These are phyloP conservation scores for Patiria pectinifera DNA, from an alignment of 53 echinoderm and acorn worm genomes.

Conservation along the genomic window DNA sequence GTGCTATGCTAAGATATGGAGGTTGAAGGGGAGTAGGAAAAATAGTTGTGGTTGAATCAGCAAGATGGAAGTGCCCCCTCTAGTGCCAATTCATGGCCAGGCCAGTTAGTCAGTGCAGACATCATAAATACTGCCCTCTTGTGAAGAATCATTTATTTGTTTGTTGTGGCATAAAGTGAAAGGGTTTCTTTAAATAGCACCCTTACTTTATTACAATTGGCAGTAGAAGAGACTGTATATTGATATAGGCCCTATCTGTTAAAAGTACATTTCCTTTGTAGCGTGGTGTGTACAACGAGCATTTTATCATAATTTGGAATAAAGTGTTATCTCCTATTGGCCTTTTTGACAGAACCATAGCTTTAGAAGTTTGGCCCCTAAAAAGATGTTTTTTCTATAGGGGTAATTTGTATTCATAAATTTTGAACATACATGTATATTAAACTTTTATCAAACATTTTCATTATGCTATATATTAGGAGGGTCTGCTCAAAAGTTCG, in stretches of 20 bases:
- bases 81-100: background rate
- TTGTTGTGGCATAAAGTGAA: background rate
- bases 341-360: too few relatives aligned
- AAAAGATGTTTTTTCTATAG: too few relatives aligned
- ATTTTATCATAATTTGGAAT: too few relatives aligned
- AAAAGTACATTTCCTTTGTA: too few relatives aligned
- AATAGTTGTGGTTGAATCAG: background rate
- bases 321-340: too few relatives aligned
- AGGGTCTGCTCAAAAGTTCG: too few relatives aligned
- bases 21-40: background rate
- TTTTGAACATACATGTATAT: too few relatives aligned
- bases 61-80: constrained; percentile 44
- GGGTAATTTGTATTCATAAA: too few relatives aligned
- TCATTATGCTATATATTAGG: too few relatives aligned
- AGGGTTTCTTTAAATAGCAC: background rate
- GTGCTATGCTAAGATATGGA: background rate
- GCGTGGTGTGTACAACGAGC: too few relatives aligned
- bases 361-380: too few relatives aligned
- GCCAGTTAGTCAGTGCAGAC: constrained; percentile 7
- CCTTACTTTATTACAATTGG: background rate
- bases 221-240: background rate
- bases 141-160: background rate
- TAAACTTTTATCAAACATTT: too few relatives aligned
- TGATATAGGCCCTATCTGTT: background rate
- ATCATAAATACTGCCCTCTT: constrained; percentile 56